These are phyloP conservation scores for Serranus cabrilla DNA, from an alignment of 2,797 vertebrate genomes.

Conservation along the genomic window DNA sequence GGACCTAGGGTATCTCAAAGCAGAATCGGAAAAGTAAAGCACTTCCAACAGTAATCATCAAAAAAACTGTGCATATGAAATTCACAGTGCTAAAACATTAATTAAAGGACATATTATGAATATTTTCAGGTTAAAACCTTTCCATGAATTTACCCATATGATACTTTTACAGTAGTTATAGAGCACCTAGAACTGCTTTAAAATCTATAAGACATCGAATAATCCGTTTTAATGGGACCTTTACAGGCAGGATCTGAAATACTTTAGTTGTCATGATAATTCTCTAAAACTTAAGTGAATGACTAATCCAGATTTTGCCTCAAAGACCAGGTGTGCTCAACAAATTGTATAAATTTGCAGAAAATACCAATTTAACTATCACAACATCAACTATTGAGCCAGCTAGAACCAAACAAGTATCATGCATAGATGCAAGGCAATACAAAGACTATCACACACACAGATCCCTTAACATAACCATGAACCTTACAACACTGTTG, in stretches of 20 bases:
- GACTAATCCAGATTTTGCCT: not conserved
- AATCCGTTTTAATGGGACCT: too few species aligned
- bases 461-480: slow-evolving; percentile 6
- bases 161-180: too few species aligned
- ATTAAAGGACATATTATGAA: not conserved
- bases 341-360: not conserved
- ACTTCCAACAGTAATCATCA: not conserved
- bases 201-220: too few species aligned
- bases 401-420: slow-evolving; percentile 19
- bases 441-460: slow-evolving; percentile 15
- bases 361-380: not conserved
- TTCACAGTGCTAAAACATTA: not conserved
- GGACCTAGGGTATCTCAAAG: not conserved
- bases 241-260: not conserved
- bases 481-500: slow-evolving; percentile 17
- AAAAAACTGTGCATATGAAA: not conserved
- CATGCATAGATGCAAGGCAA: not conserved
- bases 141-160: too few species aligned
- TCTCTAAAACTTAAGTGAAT: not conserved
- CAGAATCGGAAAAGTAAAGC: not conserved
- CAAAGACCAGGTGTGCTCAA: rapidly evolving
- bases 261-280: not conserved
- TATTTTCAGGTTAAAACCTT: too few species aligned
- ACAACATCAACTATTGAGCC: not conserved
- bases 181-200: too few species aligned